A percentile compares a stretch with the other conserved stretches of the same genome.
Evolutionary conservation across 2,113 vertebrate genomes (phyloP).

Genomic region (Neopipo cinnamomea): DNA sequence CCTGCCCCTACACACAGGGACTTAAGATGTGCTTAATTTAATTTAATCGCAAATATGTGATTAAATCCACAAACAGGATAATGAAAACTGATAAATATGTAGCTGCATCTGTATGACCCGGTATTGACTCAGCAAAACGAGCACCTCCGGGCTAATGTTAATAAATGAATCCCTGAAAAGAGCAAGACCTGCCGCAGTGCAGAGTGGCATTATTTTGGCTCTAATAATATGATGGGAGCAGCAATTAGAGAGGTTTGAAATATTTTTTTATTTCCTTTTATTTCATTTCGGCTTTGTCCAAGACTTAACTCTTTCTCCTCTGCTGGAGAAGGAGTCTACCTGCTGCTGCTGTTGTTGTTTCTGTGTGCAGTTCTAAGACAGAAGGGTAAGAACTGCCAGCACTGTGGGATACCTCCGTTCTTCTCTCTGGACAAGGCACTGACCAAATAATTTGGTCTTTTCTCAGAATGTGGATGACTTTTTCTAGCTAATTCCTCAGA

Average conservation of each 20-base stretch:
- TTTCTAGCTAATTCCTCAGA: background rate
- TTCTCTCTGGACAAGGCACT: background rate
- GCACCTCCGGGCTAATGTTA: slow-evolving; percentile 47
- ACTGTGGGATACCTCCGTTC: background rate
- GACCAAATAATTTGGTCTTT: background rate
- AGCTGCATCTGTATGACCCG: slow-evolving; percentile 58
- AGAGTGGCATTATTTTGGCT: slow-evolving; percentile 30
- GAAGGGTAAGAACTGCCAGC: background rate
- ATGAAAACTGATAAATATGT: slow-evolving; percentile 71
- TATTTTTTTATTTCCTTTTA: background rate
- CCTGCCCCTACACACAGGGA: background rate
- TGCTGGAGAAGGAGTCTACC: background rate
- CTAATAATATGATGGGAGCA: background rate
- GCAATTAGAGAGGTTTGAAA: background rate
- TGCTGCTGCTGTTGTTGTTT: background rate
- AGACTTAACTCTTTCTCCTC: background rate
- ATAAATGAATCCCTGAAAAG: slow-evolving; percentile 60
- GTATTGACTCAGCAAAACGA: slow-evolving; percentile 61
- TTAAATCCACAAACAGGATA: slow-evolving; percentile 64
- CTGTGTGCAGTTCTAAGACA: background rate
- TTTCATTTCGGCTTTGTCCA: slow-evolving; percentile 9
- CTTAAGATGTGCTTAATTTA: background rate
- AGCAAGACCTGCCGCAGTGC: background rate
- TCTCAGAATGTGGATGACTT: background rate
- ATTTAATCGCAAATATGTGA: slow-evolving; percentile 38